A percentile compares a stretch with the other conserved stretches of the same genome.
Conservation (phyloP, 92 coral and sea anemone species). For the Porites lobata region DNA sequence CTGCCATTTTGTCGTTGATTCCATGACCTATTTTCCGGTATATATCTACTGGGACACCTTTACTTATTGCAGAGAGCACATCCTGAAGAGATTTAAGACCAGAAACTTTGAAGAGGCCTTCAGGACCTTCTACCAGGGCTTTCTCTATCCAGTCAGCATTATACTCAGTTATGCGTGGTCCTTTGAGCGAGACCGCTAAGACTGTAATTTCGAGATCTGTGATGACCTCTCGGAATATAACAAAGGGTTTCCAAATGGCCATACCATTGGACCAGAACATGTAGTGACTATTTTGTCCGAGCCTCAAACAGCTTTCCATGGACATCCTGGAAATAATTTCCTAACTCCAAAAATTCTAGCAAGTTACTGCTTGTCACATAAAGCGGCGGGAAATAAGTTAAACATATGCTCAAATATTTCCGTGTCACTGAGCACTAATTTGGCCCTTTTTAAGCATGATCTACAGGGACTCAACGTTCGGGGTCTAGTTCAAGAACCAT, state of each 20-base stretch:
- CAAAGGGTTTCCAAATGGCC: slow-evolving; percentile 16
- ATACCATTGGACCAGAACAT: background rate
- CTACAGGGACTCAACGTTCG: slow-evolving; percentile 9
- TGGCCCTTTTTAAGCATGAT: slow-evolving; percentile 41
- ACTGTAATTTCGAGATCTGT: slow-evolving; percentile 14
- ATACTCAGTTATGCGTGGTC: background rate
- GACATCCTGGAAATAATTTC: background rate
- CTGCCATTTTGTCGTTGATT: slow-evolving; percentile 45
- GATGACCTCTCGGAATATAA: slow-evolving; percentile 8
- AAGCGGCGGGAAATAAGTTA: background rate
- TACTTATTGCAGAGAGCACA: background rate
- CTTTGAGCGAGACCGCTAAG: slow-evolving; percentile 47
- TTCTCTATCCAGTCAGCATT: slow-evolving; percentile 4
- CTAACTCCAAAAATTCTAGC: background rate
- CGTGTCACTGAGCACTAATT: background rate
- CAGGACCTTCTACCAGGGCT: no score
- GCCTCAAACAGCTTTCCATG: background rate
- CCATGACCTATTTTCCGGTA: slow-evolving; percentile 39
- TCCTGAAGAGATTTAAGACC: no score
- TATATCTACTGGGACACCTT: no score
- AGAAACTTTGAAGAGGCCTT: no score
- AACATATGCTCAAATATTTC: slow-evolving; percentile 21
- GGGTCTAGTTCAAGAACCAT: slow-evolving; percentile 17
- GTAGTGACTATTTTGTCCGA: background rate
- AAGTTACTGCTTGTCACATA: slow-evolving; percentile 41